Evolutionary conservation across 35 echinoderm and acorn worm genomes (phyloP).

Genomic region (Heliocidaris erythrogramma): DNA sequence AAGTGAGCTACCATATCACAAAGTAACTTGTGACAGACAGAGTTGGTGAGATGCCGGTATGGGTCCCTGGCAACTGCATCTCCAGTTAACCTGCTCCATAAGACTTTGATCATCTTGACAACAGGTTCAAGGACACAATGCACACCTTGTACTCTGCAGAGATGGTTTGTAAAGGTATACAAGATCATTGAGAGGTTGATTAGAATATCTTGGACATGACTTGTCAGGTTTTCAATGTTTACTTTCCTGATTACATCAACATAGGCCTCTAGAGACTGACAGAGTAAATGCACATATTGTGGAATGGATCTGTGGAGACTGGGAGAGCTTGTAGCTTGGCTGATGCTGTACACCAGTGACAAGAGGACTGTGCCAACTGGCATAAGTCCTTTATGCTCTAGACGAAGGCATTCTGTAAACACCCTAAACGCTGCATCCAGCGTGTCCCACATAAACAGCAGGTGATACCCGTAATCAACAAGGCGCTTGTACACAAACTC

Average conservation of each 20-base stretch:
- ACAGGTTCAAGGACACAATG: not conserved
- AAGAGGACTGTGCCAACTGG: not conserved
- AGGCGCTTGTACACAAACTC: not conserved
- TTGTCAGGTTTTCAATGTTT: not conserved
- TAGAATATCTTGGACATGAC: not conserved
- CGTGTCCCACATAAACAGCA: not conserved
- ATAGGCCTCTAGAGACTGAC: not conserved
- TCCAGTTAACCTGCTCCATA: not conserved
- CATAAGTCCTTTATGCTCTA: not conserved
- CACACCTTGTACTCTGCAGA: not conserved
- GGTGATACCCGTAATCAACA: not conserved
- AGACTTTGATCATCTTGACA: not conserved
- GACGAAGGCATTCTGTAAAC: not conserved
- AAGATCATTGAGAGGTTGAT: not conserved
- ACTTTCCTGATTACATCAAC: not conserved
- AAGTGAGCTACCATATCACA: not conserved
- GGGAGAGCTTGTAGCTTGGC: not conserved
- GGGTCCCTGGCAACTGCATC: not conserved
- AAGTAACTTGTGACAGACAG: not conserved
- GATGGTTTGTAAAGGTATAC: constrained; percentile 16
- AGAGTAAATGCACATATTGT: not conserved
- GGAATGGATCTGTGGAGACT: not conserved
- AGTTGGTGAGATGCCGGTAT: not conserved
- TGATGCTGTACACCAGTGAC: not conserved
- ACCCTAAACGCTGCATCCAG: not conserved